Conservation (phyloP, 2,113 vertebrate species). For the Lycocorax pyrrhopterus region DNA sequence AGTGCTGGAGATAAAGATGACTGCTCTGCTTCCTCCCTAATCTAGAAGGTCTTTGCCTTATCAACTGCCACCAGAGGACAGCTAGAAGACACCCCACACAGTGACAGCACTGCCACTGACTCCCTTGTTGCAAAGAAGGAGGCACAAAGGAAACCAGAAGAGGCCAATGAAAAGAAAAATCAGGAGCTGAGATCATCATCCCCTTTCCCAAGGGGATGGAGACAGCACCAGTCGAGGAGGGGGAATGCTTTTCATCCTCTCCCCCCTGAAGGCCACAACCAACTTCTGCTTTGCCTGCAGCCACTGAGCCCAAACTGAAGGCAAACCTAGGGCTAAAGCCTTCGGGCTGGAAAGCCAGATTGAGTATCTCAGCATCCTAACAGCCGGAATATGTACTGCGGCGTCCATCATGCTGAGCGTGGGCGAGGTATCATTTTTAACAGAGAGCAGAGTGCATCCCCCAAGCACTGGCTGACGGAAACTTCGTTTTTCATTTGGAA, state of each 20-base stretch:
- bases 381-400: fast-evolving
- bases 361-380: not conserved
- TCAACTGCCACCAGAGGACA: not conserved
- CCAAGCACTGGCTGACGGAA: not conserved
- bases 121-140: not conserved
- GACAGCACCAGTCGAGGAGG: fast-evolving
- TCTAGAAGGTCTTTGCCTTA: not conserved
- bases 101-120: not conserved
- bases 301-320: not conserved
- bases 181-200: not conserved
- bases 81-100: not conserved
- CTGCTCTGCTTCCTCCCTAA: not conserved
- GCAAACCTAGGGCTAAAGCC: not conserved
- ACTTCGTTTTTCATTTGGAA: not conserved
- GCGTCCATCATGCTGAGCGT: fast-evolving
- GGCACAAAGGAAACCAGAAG: not conserved
- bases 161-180: not conserved
- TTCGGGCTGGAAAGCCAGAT: not conserved
- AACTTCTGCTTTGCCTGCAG: not conserved
- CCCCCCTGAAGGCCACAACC: not conserved
- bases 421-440: not conserved
- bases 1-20: not conserved
- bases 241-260: not conserved
- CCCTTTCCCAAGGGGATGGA: not conserved
- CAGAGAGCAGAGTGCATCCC: not conserved